These are phyloP conservation scores for Ceyx margarethae DNA, from an alignment of 2,113 vertebrate species.

Conservation along the genomic window DNA sequence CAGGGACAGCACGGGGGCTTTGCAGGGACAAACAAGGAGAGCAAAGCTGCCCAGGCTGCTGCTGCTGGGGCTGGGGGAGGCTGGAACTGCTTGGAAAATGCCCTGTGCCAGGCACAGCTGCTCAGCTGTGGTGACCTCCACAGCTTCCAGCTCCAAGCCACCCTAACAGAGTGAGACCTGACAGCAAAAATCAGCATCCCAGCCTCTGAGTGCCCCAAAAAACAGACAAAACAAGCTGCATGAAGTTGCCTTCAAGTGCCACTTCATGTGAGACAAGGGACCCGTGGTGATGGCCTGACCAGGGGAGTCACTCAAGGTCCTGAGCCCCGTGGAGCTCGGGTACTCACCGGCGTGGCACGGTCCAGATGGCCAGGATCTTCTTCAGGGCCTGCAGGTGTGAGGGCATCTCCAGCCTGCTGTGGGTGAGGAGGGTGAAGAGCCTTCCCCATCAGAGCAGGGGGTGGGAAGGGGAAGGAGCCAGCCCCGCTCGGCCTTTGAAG, in stretches of 20 bases:
- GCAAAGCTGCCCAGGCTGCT: too few species aligned
- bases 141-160: background rate
- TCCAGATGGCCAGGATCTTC: slow-evolving; percentile 51
- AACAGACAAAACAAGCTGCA: background rate
- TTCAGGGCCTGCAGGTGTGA: background rate
- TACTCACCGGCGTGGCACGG: background rate
- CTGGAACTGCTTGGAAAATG: background rate
- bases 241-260: background rate
- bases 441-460: background rate
- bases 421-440: background rate
- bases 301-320: too few species aligned
- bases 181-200: background rate
- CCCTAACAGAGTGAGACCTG: background rate
- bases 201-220: background rate
- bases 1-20: too few species aligned
- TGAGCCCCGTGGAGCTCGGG: rapidly evolving
- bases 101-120: background rate
- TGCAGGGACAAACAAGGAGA: too few species aligned
- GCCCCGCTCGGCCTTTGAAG: slow-evolving; percentile 35
- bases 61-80: background rate
- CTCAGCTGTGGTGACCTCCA: background rate
- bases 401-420: background rate
- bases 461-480: background rate
- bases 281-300: too few species aligned
- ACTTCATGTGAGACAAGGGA: background rate